Base-by-base conservation (phyloP, 2,113 vertebrate genomes). In the Athene noctua region DNA sequence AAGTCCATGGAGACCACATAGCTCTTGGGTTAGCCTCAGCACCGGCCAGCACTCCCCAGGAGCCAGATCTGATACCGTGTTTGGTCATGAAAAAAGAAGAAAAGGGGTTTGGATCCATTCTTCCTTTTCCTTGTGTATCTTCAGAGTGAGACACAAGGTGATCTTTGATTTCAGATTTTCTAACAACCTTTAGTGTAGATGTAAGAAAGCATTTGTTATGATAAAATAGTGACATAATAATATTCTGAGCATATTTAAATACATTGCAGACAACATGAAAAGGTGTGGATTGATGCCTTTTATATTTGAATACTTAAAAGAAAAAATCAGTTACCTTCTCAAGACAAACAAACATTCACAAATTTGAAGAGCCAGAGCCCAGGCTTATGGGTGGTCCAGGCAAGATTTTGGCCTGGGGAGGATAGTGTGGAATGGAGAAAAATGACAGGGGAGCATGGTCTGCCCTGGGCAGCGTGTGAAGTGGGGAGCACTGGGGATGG, bases 1-100 rank as follows among this genome's bases (percentile, higher is more conserved):
- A 52, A 81, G 32, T 32, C 51, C 21, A 63, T 1, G 0, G 1
- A 1, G 0, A 74, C 25, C 25, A 52, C 2, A 2, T 1, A 63
- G 34, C 10, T 15, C 22, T 44, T n/a, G 10, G 26, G 9, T 65
- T 72, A 57, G 12, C 8, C 29, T 66, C 20, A 67, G 30, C 9
- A 70, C 79, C 17, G 10, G 4, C 13, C 17, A 63, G 3, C 17
- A 6, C 9, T 30, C 9, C 3, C 5, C 5, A 30, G 1, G 2
- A 66, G 5, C 5, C 13, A 54, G 6, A 59, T 13, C 5, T 93
- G 17, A 3, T 27, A 14, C 3, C 5, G 23, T 16, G 14, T 47
- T 54, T 59, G 30, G 5, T 40, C 19, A 19, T 22, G 20, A 49
- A 58, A 59, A 54, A 34, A 46, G 23, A 79, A 38, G 9, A 29